Base-by-base conservation (phyloP, 1,140 invertebrate species). In the Gryllus bimaculatus region DNA sequence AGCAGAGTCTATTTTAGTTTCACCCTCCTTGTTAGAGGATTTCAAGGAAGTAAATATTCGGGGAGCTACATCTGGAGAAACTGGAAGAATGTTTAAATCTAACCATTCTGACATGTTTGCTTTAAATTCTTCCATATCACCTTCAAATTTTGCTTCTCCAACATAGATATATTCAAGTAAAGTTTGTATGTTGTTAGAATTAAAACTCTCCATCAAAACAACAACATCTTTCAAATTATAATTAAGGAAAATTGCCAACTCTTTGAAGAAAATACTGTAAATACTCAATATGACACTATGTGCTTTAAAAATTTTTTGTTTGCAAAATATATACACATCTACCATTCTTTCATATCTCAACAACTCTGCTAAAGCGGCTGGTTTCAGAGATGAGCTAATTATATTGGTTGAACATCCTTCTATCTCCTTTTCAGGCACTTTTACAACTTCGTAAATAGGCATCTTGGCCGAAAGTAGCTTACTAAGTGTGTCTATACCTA, bases 71-170 rank as follows among this genome's bases (percentile, higher is more conserved):
- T 39, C 26, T 39, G 26, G 26, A 18, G 48, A 74, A n/a, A 78
- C 49, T 26, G 80, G 78, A 18, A 81, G n/a, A 10, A 81, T 15
- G 39, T 54, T 79, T 26, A 81, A 81, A 78, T 81, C 80, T 47
- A 81, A 80, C 78, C 74, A 79, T 15, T 77, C 75, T 77, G 49
- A 76, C 74, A 81, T 79, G 20, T 76, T 47, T 15, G 26, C 13
- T 47, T 48, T 66, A 49, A 79, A 79, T 47, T 80, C 78, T 48
- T 76, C 21, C 7, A 66, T 21, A 15, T 49, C 74, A 13, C 80
- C 80, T 6, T n/a, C 26, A 48, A 79, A 81, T n/a, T 77, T 54
- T 20, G 76, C 76, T 39, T 77, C 75, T 76, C 78, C 80, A 21
- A 26, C 66, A 73, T 79, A 81, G 20, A 81, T 20, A 74, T 76